Evolutionary conservation across 1,140 invertebrate genomes (phyloP).

Genomic region (Drosophila micromelanica): DNA sequence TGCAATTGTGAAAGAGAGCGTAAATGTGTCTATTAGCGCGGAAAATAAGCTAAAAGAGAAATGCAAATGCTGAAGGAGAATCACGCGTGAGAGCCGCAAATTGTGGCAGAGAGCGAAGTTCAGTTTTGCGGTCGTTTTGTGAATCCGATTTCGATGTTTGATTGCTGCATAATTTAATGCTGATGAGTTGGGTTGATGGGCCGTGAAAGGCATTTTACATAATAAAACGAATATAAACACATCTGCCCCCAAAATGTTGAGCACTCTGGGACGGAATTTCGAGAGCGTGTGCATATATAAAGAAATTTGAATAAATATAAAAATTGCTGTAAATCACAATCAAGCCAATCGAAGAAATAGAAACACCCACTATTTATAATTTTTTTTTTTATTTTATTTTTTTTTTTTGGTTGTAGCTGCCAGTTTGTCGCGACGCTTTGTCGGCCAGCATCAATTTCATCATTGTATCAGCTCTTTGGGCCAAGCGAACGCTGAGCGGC

Average conservation of each 20-base stretch:
- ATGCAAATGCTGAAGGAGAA: constrained; percentile 5
- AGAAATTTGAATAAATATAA: constrained; percentile 77
- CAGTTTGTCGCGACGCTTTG: constrained; percentile 56
- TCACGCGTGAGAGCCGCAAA: not conserved
- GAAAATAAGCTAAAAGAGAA: constrained; percentile 1
- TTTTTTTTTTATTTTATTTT: constrained; percentile 1
- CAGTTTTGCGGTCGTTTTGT: not conserved
- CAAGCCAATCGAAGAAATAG: constrained; percentile 72
- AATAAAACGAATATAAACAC: constrained; percentile 72
- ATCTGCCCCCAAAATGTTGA: constrained; percentile 43
- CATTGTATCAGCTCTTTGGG: constrained; percentile 53
- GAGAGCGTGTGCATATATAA: constrained; percentile 8
- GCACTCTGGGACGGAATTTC: constrained; percentile 16
- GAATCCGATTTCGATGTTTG: constrained; percentile 52
- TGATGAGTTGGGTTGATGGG: constrained; percentile 68
- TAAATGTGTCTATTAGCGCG: constrained; percentile 63
- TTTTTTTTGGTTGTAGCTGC: constrained; percentile 21
- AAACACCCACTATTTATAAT: constrained; percentile 79
- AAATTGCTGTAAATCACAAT: constrained; percentile 80
- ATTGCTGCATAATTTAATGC: constrained; percentile 75
- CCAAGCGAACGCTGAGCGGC: constrained; percentile 1
- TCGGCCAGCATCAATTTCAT: constrained; percentile 63
- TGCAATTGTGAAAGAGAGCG: constrained; percentile 38
- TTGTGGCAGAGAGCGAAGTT: not conserved
- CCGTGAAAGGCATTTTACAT: constrained; percentile 77